Base-by-base conservation (phyloP, 2,113 vertebrate species). In the Camelus bactrianus region DNA sequence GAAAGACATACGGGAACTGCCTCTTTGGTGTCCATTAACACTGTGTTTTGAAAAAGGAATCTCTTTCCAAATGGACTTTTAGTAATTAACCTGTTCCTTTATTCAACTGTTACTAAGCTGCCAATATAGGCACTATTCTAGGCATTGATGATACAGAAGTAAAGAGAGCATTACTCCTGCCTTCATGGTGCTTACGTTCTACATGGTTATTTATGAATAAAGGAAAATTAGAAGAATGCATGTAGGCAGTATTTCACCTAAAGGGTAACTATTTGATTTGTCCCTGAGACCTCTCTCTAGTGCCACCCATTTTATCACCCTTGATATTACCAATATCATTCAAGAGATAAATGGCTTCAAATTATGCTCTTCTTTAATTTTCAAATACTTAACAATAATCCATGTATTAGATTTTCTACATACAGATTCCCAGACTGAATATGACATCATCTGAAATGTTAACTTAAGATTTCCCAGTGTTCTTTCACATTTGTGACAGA, bases 381-480 rank as follows among this genome's bases (percentile, higher is more conserved):
- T 85, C 2, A 54, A 9, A 8, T 84, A 42, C 89, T 93, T 96
- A 50, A 79, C 94, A 79, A 62, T 80, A 84, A 8, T 38, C 8
- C 10, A 26, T 17, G 3, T 35, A 14, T 76, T 52, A 73, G 46
- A 3, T 52, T 48, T 81, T 89, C 28, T 92, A 17, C 4, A 58
- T 22, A 32, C 14, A 35, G 30, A 94, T 89, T 84, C 6, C 15
- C 2, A 82, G 14, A 67, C 24, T 91, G 52, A 81, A 72, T 79
- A 69, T 88, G 35, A 92, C n/a, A 89, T 84, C 58, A 83, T 72
- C 15, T 81, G 42, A 83, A 83, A 93, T 92, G 50, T 70, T n/a
- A 86, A 48, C 32, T 90, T 72, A 58, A n/a, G 35, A 1, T 89
- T 85, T 95, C n/a, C 46, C 67, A 80, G 4, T 80, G 8, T 50